phyloP scores from a whole-genome alignment of 2,888 invertebrate genomes.

The Seira sanloemensis region DNA sequence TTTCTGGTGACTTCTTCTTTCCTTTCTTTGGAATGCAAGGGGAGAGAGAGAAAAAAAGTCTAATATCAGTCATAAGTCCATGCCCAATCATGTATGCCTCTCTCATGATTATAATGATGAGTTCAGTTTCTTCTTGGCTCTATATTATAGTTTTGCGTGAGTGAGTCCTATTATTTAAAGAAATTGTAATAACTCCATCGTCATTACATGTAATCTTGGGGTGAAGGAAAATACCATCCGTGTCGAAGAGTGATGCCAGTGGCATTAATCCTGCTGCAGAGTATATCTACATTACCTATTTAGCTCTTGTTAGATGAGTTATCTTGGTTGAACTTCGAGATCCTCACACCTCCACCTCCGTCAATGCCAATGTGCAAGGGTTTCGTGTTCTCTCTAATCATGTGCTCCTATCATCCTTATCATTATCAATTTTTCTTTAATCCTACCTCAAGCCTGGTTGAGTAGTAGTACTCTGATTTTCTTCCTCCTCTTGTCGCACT shows the following conservation, averaged over 20 bases:
- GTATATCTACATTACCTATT: background rate
- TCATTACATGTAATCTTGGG: background rate
- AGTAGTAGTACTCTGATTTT: too few species aligned
- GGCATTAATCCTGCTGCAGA: too few species aligned
- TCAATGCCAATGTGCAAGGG: background rate
- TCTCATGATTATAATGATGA: too few species aligned
- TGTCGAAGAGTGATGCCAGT: too few species aligned
- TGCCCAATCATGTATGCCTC: background rate
- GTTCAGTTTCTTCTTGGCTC: too few species aligned
- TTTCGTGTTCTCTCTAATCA: background rate
- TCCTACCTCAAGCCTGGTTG: too few species aligned
- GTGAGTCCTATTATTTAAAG: background rate
- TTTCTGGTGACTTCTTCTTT: too few species aligned
- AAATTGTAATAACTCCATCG: background rate
- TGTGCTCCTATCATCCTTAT: background rate
- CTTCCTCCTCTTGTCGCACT: too few species aligned
- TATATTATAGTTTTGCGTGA: slow-evolving; percentile 2
- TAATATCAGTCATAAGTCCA: background rate
- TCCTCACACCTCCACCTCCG: background rate
- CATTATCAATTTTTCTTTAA: too few species aligned
- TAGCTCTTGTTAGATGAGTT: background rate
- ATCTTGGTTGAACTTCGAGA: background rate
- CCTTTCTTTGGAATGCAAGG: too few species aligned
- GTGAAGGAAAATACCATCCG: background rate
- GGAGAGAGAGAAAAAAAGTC: background rate